phyloP scores from a whole-genome alignment of 2,888 invertebrate genomes.

The Rhagophthalmus giganteus region DNA sequence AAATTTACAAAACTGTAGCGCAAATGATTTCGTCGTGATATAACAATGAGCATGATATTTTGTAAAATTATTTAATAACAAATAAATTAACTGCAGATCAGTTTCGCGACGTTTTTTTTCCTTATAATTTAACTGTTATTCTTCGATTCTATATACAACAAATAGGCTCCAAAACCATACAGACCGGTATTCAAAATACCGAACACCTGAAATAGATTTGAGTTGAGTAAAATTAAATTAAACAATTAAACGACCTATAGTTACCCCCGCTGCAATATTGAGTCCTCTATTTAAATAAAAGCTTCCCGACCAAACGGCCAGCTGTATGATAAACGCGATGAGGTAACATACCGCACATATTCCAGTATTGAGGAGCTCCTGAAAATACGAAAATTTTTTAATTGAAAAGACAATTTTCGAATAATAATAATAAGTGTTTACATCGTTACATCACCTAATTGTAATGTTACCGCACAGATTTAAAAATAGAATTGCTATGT shows the following conservation, averaged over 20 bases:
- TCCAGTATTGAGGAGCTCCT: slow-evolving; percentile 81
- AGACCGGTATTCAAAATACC: slow-evolving; percentile 80
- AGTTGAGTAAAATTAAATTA: neutral
- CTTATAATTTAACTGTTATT: slow-evolving; percentile 44
- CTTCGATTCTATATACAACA: slow-evolving; percentile 75
- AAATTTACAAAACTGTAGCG: slow-evolving; percentile 11
- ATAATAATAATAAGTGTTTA: no score
- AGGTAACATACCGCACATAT: slow-evolving; percentile 72
- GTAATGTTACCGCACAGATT: no score
- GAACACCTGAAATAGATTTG: slow-evolving; percentile 66
- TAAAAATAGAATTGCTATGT: no score
- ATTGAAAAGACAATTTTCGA: neutral
- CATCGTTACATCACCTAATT: no score
- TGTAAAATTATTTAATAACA: slow-evolving; percentile 25
- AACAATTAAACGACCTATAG: slow-evolving; percentile 44
- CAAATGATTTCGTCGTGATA: slow-evolving; percentile 3
- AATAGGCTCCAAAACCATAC: slow-evolving; percentile 76
- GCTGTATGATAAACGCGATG: slow-evolving; percentile 79
- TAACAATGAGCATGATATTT: slow-evolving; percentile 14
- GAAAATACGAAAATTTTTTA: slow-evolving; percentile 46
- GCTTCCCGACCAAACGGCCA: slow-evolving; percentile 59
- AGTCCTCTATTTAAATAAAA: slow-evolving; percentile 54
- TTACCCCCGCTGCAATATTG: slow-evolving; percentile 79
- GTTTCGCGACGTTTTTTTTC: slow-evolving; percentile 21
- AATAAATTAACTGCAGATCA: slow-evolving; percentile 24